Evolutionary conservation across 2,888 invertebrate species (phyloP).

Genomic region (Pheosia gnoma): DNA sequence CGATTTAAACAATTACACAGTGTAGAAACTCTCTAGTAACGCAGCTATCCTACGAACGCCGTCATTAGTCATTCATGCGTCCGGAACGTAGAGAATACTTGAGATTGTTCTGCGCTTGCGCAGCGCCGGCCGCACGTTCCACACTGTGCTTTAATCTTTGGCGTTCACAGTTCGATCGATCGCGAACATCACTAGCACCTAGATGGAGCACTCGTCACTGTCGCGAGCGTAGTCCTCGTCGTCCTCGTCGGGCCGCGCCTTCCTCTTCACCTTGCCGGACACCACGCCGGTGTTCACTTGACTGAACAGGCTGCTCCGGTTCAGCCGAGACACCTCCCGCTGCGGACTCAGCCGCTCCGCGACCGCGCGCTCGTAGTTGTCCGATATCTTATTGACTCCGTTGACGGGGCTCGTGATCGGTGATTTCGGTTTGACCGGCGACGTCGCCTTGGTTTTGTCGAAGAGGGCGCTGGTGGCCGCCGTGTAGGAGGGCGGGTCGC

Average conservation of each 20-base stretch:
- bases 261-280: constrained; percentile 65
- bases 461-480: constrained; percentile 65
- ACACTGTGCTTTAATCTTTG: constrained; percentile 56
- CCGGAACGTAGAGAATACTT: too few species aligned
- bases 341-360: constrained; percentile 75
- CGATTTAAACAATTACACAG: constrained; percentile 20
- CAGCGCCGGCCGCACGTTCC: too few species aligned
- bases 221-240: constrained; percentile 83
- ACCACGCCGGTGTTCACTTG: constrained; percentile 77
- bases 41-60: too few species aligned
- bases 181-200: constrained; percentile 51
- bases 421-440: constrained; percentile 60
- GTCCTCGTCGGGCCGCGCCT: constrained; percentile 65
- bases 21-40: too few species aligned
- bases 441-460: constrained; percentile 58
- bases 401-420: constrained; percentile 70
- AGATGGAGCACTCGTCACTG: constrained; percentile 87
- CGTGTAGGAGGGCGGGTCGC: constrained; percentile 73
- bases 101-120: too few species aligned
- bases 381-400: constrained; percentile 78
- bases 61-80: too few species aligned
- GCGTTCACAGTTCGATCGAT: constrained; percentile 55
- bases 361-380: constrained; percentile 77
- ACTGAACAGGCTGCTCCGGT: constrained; percentile 72
- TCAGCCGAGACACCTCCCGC: constrained; percentile 61